phyloP scores from a whole-genome alignment of 2,888 invertebrate species.

The Spodoptera littoralis region DNA sequence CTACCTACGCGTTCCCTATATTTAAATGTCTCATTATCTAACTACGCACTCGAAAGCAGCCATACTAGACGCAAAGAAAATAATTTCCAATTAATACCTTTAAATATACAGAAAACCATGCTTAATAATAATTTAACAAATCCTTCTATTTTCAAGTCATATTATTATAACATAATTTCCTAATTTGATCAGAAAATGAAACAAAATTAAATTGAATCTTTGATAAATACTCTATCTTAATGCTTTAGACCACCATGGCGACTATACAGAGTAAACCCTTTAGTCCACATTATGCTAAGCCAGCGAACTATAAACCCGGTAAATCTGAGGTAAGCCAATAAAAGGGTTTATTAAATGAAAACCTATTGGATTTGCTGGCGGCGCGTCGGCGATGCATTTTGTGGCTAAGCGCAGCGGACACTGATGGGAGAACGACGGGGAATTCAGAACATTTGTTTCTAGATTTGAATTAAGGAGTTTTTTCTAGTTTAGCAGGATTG shows the following conservation, averaged over 20 bases:
- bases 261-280: constrained; percentile 37
- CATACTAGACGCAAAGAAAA: too few relatives aligned
- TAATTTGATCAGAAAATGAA: neutral
- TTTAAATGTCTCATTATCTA: too few relatives aligned
- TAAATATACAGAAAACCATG: too few relatives aligned
- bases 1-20: too few relatives aligned
- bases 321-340: constrained; percentile 87
- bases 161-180: accelerated
- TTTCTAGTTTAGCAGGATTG: too few relatives aligned
- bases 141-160: too few relatives aligned
- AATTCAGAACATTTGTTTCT: too few relatives aligned
- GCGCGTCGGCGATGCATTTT: constrained; percentile 73
- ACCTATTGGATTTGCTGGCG: constrained; percentile 83
- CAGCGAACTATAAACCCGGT: constrained; percentile 66
- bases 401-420: constrained; percentile 65
- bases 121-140: too few relatives aligned
- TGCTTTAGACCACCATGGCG: constrained; percentile 11
- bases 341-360: constrained; percentile 87
- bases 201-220: neutral
- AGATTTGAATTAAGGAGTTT: too few relatives aligned
- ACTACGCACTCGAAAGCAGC: too few relatives aligned
- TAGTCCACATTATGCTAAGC: constrained; percentile 63
- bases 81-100: too few relatives aligned
- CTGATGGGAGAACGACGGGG: constrained; percentile 45
- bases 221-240: neutral